Evolutionary conservation across 1,140 invertebrate genomes (phyloP).

Genomic region (Whitmania pigra): DNA sequence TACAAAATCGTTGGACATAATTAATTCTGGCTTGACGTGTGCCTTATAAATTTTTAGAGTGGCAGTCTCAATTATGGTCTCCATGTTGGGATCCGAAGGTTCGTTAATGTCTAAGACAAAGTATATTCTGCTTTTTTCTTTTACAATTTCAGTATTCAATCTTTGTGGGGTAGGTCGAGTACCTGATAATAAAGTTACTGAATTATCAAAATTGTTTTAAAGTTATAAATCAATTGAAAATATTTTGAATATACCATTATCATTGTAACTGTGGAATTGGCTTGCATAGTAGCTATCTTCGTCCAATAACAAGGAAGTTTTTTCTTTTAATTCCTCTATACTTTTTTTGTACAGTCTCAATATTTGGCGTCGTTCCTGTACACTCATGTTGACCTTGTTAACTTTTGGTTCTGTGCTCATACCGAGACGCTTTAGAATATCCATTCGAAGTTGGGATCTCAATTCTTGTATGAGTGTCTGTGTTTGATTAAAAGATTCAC

Average conservation of each 20-base stretch:
- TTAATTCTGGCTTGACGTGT: slow-evolving; percentile 14
- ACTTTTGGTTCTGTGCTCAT: slow-evolving; percentile 59
- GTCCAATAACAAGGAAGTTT: slow-evolving; percentile 20
- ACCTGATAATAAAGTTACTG: no score
- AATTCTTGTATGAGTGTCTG: no score
- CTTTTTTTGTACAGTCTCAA: slow-evolving; percentile 23
- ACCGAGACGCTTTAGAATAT: slow-evolving; percentile 15
- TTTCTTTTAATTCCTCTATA: slow-evolving; percentile 16
- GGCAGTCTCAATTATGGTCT: slow-evolving; percentile 22
- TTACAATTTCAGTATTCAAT: no score
- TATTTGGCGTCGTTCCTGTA: slow-evolving; percentile 21
- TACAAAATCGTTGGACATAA: slow-evolving; percentile 15
- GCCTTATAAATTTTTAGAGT: slow-evolving; percentile 22
- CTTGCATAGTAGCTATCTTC: slow-evolving; percentile 22
- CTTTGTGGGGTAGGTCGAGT: no score
- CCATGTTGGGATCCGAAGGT: slow-evolving; percentile 21
- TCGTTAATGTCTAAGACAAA: slow-evolving; percentile 24
- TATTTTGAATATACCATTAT: slow-evolving; percentile 18
- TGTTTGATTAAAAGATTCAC: no score
- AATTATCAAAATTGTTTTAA: no score
- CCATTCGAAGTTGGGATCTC: neutral
- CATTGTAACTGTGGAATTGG: slow-evolving; percentile 23
- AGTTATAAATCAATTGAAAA: no score
- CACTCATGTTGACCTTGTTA: slow-evolving; percentile 20
- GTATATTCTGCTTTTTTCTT: slow-evolving; percentile 14